Evolutionary conservation across 2,113 vertebrate species (phyloP).

Genomic region (Erinaceus europaeus): DNA sequence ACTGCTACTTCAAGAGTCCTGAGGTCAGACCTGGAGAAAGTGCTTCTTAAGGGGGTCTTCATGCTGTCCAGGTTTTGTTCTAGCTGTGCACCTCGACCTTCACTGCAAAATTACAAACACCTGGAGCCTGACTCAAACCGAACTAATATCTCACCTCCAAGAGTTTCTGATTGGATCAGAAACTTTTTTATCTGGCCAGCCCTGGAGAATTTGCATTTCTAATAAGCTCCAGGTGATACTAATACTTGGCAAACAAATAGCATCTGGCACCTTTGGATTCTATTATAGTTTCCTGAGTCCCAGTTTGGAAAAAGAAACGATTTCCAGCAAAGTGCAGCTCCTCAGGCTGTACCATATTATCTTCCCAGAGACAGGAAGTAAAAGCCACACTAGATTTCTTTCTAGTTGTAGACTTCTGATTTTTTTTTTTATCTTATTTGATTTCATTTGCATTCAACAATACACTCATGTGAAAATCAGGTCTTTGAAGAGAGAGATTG

Average conservation of each 20-base stretch:
- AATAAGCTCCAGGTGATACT: neutral
- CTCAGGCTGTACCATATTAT: neutral
- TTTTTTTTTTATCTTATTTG: neutral
- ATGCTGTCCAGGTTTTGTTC: too few relatives aligned
- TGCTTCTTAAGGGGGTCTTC: too few relatives aligned
- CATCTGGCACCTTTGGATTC: neutral
- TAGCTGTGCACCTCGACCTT: neutral
- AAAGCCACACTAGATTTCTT: constrained; percentile 7
- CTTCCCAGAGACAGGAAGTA: constrained; percentile 17
- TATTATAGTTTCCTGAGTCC: neutral
- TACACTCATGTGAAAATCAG: neutral
- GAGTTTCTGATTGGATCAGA: too few relatives aligned
- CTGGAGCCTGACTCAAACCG: too few relatives aligned
- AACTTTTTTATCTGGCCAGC: too few relatives aligned
- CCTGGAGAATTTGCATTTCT: too few relatives aligned
- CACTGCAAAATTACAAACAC: neutral
- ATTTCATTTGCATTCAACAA: constrained; percentile 9
- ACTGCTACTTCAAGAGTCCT: too few relatives aligned
- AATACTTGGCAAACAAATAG: neutral
- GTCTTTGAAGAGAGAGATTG: neutral
- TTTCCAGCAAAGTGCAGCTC: neutral
- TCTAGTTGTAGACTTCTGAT: neutral
- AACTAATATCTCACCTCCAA: too few relatives aligned
- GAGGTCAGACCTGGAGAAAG: too few relatives aligned
- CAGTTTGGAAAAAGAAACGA: constrained; percentile 20